Evolutionary conservation across 2,797 vertebrate genomes (phyloP).

Genomic region (Knipowitschia caucasica): DNA sequence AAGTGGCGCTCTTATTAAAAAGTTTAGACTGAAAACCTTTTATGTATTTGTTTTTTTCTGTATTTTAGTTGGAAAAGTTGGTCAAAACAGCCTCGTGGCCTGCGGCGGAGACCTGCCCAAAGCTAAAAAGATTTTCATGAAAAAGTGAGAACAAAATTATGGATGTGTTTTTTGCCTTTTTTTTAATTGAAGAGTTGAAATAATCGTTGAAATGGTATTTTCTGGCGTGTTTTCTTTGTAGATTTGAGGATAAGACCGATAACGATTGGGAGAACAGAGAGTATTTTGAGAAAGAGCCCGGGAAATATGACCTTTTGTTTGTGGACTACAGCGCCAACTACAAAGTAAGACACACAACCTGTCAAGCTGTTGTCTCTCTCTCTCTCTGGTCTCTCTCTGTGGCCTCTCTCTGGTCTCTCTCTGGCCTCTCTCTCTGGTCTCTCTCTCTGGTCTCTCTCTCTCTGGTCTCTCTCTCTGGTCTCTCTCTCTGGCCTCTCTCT

Average conservation of each 20-base stretch:
- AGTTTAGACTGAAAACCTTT: no score
- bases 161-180: no score
- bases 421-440: no score
- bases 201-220: neutral
- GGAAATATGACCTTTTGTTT: slow-evolving; percentile 88
- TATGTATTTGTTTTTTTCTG: neutral
- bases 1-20: no score
- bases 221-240: slow-evolving; percentile 38
- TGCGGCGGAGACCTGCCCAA: slow-evolving; percentile 79
- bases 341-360: slow-evolving; percentile 53
- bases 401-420: no score
- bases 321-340: slow-evolving; percentile 78
- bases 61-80: slow-evolving; percentile 83
- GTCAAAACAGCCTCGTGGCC: slow-evolving; percentile 76
- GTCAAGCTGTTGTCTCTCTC: no score
- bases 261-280: slow-evolving; percentile 81
- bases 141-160: slow-evolving; percentile 88
- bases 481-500: no score
- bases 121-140: slow-evolving; percentile 85
- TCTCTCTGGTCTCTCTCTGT: no score
- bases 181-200: neutral
- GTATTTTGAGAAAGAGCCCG: slow-evolving; percentile 81
- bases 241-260: slow-evolving; percentile 90
- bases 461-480: no score
- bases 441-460: no score